Evolutionary conservation across 2,797 vertebrate genomes (phyloP), one percentile per base, ranked within the genome.

Genomic region (Prionace glauca): DNA sequence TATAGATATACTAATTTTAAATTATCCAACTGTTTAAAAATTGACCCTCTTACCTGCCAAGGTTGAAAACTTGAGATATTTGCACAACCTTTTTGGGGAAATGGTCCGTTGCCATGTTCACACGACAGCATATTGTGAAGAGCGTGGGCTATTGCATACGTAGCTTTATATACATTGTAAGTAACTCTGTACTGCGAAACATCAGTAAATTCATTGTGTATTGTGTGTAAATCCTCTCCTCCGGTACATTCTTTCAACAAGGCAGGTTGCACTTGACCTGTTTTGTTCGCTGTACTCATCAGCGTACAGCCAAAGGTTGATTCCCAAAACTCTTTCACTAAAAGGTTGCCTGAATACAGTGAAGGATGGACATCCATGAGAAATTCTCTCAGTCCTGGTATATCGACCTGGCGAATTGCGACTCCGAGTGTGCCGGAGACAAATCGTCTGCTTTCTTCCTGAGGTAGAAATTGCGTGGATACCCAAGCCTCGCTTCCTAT

Each of bases 21-120:
- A 56, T 56, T 56, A 81, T 2, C 5, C 5, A 45, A 45, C 1
- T 9, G 18, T 45, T 1, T 22, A 45, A 84, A 1, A 8, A 22
- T 22, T 84, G 32, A 32, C 74, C 74, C 14, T 36, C 36, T 84
- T 24, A 72, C 71, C 36, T 95, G 94, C 71, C 94, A 95, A 26
- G 71, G 71, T n/a, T 95, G 94, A 71, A 95, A 95, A 36, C 45
- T 95, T 2, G 71, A 56, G 12, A 77, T 50, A 84, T 77, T 74
- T 32, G 69, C 65, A 95, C 94, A 95, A 50, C 26, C 18, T 56
- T 41, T 18, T 20, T 95, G 32, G 24, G 26, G 18, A 77, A 95
- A 95, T 50, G 94, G 94, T 14, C 69, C 94, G 74, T 26, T 18
- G 0, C 71, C 94, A 77, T 24, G 18, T 77, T 56, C 9, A 65